phyloP scores from a whole-genome alignment of 2,888 invertebrate species.

The Odontothrips loti region DNA sequence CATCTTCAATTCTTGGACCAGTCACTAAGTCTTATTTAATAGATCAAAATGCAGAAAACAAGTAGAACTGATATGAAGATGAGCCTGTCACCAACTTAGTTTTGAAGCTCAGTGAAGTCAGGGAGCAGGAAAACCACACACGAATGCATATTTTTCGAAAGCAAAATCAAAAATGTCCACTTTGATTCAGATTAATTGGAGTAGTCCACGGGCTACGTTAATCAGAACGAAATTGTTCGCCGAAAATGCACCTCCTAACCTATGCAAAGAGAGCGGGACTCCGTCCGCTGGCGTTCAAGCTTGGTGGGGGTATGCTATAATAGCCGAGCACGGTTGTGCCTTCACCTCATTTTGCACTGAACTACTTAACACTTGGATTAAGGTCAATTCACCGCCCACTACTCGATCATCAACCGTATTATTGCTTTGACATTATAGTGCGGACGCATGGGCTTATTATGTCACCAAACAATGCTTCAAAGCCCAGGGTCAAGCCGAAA shows the following conservation, averaged over 20 bases:
- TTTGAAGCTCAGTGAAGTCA: too few relatives aligned
- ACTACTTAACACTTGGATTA: too few relatives aligned
- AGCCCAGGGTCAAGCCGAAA: slow-evolving; percentile 19
- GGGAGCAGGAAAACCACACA: too few relatives aligned
- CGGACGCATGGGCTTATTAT: not conserved
- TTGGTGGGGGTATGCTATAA: slow-evolving; percentile 6
- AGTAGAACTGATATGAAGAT: too few relatives aligned
- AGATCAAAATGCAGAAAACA: too few relatives aligned
- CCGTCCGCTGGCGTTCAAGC: not conserved
- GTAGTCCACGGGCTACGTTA: too few relatives aligned
- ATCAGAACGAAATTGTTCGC: not conserved
- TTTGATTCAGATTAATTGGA: too few relatives aligned
- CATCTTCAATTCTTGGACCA: too few relatives aligned
- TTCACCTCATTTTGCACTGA: not conserved
- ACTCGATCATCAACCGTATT: not conserved
- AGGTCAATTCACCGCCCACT: not conserved
- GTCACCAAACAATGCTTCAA: not conserved
- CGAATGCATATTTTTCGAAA: too few relatives aligned
- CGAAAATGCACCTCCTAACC: not conserved
- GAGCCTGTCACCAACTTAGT: too few relatives aligned
- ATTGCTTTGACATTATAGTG: not conserved
- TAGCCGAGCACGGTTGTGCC: not conserved
- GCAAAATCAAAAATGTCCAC: too few relatives aligned
- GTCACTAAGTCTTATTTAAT: too few relatives aligned
- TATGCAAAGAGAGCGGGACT: not conserved